Percentiles rank a stretch among this genome's conserved stretches.
Conservation (phyloP, 1,140 invertebrate genomes). For the Papilio polyxenes region DNA sequence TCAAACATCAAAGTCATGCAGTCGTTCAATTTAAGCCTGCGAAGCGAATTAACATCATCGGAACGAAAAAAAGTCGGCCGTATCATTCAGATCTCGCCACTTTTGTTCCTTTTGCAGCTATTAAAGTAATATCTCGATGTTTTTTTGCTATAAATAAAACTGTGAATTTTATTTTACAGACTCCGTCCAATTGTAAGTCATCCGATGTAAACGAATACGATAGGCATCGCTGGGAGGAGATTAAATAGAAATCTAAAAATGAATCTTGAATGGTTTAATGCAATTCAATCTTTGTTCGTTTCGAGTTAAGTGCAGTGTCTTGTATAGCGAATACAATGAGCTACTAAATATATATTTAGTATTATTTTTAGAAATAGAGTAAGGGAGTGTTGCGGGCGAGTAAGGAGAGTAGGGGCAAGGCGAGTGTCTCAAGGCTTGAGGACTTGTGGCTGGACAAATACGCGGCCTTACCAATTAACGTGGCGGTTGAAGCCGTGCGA, state of each 20-base stretch:
- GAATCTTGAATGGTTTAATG: conserved; percentile 57
- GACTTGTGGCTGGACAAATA: conserved; percentile 49
- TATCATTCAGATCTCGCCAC: conserved; percentile 56
- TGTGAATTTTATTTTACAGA: conserved; percentile 72
- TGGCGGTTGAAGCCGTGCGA: conserved; percentile 64
- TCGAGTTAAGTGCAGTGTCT: conserved; percentile 72
- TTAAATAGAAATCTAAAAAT: conserved; percentile 72
- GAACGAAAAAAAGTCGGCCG: conserved; percentile 56
- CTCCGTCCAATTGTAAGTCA: conserved; percentile 65
- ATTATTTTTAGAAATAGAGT: conserved; percentile 39
- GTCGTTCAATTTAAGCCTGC: conserved; percentile 68
- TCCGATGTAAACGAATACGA: conserved; percentile 75
- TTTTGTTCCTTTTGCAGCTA: conserved; percentile 70
- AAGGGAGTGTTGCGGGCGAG: conserved; percentile 23
- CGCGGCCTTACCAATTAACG: conserved; percentile 71
- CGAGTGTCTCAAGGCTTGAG: conserved; percentile 33
- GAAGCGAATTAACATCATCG: conserved; percentile 58
- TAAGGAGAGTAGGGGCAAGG: neutral
- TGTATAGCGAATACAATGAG: conserved; percentile 64
- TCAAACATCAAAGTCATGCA: conserved; percentile 71
- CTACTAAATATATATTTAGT: conserved; percentile 56
- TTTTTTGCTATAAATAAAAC: conserved; percentile 65
- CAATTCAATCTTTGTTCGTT: conserved; percentile 63
- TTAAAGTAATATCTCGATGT: conserved; percentile 66
- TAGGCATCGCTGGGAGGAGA: conserved; percentile 66